These are phyloP conservation scores for Nannobrachium achirus DNA, from an alignment of 2,113 vertebrate species.

Conservation along the genomic window DNA sequence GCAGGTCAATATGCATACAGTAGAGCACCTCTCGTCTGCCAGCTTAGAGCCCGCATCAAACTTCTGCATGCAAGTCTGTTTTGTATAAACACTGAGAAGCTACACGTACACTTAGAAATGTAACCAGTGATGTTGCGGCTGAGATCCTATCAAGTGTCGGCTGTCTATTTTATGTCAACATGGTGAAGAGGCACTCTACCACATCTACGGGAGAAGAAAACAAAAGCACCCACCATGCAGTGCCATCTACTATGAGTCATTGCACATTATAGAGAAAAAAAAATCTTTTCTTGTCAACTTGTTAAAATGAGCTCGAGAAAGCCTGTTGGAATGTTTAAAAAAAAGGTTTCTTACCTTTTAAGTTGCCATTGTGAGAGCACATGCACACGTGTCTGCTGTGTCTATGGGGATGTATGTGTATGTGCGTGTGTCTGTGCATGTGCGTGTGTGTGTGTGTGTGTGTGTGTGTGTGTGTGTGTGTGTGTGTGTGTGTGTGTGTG, in stretches of 20 bases:
- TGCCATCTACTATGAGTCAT: too few species aligned
- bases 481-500: conserved; percentile 12
- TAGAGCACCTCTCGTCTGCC: too few species aligned
- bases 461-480: conserved; percentile 27
- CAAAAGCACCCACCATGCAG: too few species aligned
- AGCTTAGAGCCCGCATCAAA: conserved; percentile 21
- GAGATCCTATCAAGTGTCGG: background rate
- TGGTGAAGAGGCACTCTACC: too few species aligned
- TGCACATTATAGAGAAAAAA: too few species aligned
- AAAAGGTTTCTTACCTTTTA: conserved; percentile 47
- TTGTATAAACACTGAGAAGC: conserved; percentile 16
- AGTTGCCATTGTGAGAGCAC: conserved; percentile 48
- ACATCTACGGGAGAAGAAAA: too few species aligned
- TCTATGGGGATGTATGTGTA: conserved; percentile 43
- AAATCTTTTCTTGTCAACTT: too few species aligned
- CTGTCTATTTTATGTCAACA: too few species aligned
- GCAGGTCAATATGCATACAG: conserved; percentile 14
- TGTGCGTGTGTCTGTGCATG: conserved; percentile 4
- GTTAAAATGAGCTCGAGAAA: too few species aligned
- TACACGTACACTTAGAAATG: conserved; percentile 17
- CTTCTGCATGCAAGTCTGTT: conserved; percentile 9
- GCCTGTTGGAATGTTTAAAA: background rate
- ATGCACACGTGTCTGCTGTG: conserved; percentile 40
- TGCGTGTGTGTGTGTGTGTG: conserved; percentile 21
- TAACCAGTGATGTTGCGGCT: conserved; percentile 16